phyloP scores from a whole-genome alignment of 2,797 vertebrate genomes.

The Chloroceryle inda region DNA sequence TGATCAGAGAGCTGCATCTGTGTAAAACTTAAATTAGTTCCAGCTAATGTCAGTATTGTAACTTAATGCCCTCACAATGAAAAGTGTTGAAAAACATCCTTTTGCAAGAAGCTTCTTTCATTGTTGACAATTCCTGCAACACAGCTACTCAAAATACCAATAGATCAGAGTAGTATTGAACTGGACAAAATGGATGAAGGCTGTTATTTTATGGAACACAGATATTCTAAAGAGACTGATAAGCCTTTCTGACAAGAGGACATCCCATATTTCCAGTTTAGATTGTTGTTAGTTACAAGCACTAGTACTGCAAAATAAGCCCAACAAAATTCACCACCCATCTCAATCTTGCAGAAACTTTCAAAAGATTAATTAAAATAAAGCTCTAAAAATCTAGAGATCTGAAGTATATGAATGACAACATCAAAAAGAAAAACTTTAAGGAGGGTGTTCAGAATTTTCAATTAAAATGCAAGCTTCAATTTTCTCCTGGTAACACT shows the following conservation, averaged over 20 bases:
- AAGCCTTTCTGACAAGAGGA: neutral
- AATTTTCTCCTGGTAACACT: neutral
- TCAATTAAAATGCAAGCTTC: constrained; percentile 10
- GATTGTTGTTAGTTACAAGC: neutral
- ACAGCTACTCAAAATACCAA: neutral
- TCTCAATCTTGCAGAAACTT: neutral
- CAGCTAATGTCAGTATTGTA: neutral
- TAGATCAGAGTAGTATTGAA: neutral
- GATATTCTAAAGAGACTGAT: neutral
- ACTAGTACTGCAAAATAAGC: neutral
- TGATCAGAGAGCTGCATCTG: neutral
- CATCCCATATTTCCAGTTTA: neutral
- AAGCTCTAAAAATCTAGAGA: neutral
- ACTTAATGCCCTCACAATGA: neutral
- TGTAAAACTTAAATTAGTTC: neutral
- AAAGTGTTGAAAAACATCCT: neutral
- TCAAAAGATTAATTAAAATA: constrained; percentile 48
- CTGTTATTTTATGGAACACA: neutral
- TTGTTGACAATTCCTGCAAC: neutral
- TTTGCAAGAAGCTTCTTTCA: neutral
- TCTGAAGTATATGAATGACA: constrained; percentile 4
- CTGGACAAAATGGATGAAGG: neutral
- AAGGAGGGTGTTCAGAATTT: neutral
- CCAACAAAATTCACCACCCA: neutral
- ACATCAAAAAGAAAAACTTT: constrained; percentile 35